Conservation (phyloP, 2,113 vertebrate genomes). For the Alces alces region DNA sequence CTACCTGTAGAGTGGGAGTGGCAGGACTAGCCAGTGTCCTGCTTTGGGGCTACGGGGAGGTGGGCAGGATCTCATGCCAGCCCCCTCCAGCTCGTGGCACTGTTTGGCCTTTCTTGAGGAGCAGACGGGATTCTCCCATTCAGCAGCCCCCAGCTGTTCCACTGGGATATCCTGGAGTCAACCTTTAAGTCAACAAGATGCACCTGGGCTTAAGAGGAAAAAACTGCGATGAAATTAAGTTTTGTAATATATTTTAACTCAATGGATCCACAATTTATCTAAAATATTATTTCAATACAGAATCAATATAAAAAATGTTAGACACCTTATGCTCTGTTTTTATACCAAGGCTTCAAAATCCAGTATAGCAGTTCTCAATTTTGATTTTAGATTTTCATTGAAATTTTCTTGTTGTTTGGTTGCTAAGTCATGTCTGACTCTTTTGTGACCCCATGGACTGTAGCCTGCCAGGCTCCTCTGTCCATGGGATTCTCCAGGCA, state of each 20-base stretch:
- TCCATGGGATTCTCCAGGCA: background rate
- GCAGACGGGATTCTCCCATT: background rate
- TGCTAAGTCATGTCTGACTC: background rate
- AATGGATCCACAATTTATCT: background rate
- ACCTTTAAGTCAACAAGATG: constrained; percentile 26
- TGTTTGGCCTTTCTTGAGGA: constrained; percentile 29
- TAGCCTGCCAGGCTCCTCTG: background rate
- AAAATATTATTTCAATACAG: background rate
- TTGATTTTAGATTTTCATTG: background rate
- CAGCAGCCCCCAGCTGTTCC: background rate
- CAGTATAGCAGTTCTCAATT: background rate
- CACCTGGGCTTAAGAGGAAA: background rate
- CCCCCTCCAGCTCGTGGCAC: background rate
- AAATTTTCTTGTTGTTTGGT: background rate
- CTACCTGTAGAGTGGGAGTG: background rate
- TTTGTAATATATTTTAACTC: background rate
- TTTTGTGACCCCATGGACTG: background rate
- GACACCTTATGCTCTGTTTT: background rate
- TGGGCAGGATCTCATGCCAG: background rate
- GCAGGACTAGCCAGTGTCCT: background rate
- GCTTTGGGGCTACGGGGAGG: background rate
- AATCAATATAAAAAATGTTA: background rate
- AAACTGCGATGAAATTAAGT: background rate
- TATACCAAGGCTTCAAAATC: background rate
- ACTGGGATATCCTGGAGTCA: constrained; percentile 5